A percentile compares a stretch with the other conserved stretches of the same genome.
These are phyloP conservation scores for Microchrysa polita DNA, from an alignment of 2,888 invertebrate genomes.

Conservation along the genomic window DNA sequence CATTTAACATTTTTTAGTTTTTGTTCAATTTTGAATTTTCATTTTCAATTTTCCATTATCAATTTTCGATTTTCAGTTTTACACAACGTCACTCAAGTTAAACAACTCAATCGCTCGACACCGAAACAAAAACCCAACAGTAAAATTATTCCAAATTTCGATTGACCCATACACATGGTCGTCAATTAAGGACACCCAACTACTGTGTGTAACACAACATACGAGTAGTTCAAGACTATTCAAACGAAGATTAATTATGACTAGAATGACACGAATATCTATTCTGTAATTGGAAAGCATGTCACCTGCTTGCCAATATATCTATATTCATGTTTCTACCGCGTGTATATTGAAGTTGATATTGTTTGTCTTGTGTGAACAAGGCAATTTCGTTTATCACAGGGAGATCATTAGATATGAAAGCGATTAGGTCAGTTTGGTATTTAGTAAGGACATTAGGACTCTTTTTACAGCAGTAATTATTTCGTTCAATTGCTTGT, in stretches of 20 bases:
- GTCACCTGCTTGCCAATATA: conserved; percentile 11
- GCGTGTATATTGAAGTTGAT: no score
- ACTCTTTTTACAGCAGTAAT: neutral
- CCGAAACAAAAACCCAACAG: no score
- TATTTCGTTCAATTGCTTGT: neutral
- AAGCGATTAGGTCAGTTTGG: conserved; percentile 17
- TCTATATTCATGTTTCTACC: no score
- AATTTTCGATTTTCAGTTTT: no score
- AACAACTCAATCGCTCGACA: no score
- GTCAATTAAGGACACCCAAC: neutral
- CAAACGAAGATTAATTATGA: neutral
- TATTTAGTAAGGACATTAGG: conserved; percentile 15
- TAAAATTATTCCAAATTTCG: neutral
- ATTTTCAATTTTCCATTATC: no score
- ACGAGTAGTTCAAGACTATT: no score
- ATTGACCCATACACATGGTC: neutral
- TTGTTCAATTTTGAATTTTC: no score
- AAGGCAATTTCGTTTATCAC: conserved; percentile 2
- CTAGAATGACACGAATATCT: neutral
- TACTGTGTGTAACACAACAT: neutral
- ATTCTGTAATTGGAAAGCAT: conserved; percentile 16
- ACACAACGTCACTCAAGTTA: no score
- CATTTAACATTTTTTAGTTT: no score
- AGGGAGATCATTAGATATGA: conserved; percentile 34
- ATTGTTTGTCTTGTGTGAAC: conserved; percentile 20